phyloP scores from a whole-genome alignment of 1,140 invertebrate genomes.

The Cydia fagiglandana region DNA sequence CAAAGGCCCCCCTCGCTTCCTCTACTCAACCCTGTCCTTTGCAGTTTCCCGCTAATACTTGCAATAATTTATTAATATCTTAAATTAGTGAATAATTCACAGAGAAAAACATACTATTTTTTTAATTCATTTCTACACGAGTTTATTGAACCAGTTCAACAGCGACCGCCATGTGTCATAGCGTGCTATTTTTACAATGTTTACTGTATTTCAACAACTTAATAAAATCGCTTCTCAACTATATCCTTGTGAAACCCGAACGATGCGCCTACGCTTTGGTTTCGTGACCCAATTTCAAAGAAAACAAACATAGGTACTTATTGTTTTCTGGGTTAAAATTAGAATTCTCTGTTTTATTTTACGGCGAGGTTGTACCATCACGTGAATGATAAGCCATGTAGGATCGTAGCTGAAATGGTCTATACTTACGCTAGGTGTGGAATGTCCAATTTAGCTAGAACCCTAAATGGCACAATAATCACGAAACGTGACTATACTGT shows the following conservation, averaged over 20 bases:
- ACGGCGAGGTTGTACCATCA: neutral
- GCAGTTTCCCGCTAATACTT: no score
- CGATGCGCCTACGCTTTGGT: neutral
- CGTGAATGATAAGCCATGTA: no score
- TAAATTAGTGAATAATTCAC: neutral
- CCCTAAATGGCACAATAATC: no score
- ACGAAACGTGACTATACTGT: neutral
- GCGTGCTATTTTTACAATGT: constrained; percentile 24
- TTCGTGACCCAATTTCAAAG: constrained; percentile 12
- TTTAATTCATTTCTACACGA: neutral
- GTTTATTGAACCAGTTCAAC: constrained; percentile 14
- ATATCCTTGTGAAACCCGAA: neutral
- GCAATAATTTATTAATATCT: no score
- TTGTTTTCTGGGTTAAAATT: neutral
- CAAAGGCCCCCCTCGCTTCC: no score
- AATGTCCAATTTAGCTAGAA: no score
- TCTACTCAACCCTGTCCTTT: no score
- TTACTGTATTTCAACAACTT: constrained; percentile 28
- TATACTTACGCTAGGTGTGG: no score
- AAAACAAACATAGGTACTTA: neutral
- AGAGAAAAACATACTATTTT: neutral
- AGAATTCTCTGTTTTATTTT: neutral
- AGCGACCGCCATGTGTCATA: neutral
- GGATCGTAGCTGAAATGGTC: no score
- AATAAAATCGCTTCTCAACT: constrained; percentile 5